Evolutionary conservation across 2,888 invertebrate species (phyloP).

Genomic region (Hyposoter dolosus): DNA sequence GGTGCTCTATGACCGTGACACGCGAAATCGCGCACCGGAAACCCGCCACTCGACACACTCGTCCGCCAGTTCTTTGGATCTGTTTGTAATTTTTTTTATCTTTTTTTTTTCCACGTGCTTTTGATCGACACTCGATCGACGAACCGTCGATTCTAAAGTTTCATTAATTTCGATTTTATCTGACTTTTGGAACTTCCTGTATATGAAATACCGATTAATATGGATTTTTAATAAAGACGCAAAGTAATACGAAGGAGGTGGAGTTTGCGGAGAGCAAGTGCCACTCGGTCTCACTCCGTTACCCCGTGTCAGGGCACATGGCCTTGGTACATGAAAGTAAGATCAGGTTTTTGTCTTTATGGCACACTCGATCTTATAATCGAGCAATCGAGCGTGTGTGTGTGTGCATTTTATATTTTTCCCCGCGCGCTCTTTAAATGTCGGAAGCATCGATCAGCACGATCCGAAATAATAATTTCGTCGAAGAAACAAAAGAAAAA

Average conservation of each 20-base stretch:
- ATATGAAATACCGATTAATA: neutral
- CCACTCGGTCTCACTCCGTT: conserved; percentile 76
- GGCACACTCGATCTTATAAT: conserved; percentile 43
- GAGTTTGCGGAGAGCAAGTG: conserved; percentile 73
- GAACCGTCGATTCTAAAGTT: conserved; percentile 63
- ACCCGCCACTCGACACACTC: conserved; percentile 36
- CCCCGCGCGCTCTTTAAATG: conserved; percentile 32
- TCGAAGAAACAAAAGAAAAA: neutral
- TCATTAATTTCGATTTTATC: conserved; percentile 19
- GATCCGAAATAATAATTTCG: neutral
- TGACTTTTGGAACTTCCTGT: conserved; percentile 17
- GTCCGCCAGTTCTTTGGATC: conserved; percentile 8
- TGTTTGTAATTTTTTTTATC: neutral
- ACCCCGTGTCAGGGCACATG: conserved; percentile 69
- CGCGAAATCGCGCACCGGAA: conserved; percentile 55
- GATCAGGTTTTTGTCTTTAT: conserved; percentile 72
- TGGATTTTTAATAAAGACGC: neutral
- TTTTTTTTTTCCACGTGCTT: neutral
- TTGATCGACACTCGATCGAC: conserved; percentile 52
- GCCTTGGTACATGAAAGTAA: conserved; percentile 83
- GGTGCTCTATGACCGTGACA: conserved; percentile 38
- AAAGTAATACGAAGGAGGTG: conserved; percentile 53
- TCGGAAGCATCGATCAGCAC: conserved; percentile 66
- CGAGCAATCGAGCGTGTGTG: conserved; percentile 24
- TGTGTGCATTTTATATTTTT: conserved; percentile 30